Percentiles rank a stretch among this genome's conserved stretches.
Conservation (phyloP, 1,140 invertebrate genomes). For the Pararge aegeria region DNA sequence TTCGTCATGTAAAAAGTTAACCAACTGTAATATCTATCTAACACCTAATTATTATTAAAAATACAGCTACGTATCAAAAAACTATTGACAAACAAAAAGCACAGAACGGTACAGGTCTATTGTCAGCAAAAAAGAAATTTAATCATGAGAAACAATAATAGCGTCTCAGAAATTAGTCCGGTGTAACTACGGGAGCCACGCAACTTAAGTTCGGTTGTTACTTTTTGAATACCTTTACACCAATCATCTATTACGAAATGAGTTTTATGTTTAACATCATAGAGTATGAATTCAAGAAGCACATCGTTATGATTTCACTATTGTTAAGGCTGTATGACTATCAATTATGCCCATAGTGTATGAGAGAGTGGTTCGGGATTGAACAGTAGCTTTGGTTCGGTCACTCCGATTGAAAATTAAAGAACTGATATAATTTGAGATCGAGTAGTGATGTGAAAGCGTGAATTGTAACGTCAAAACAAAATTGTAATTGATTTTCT, state of each 20-base stretch:
- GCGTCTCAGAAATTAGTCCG: slow-evolving; percentile 72
- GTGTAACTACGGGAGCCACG: slow-evolving; percentile 77
- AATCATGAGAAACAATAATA: slow-evolving; percentile 78
- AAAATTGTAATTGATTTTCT: slow-evolving; percentile 31
- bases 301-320: slow-evolving; percentile 59
- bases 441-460: slow-evolving; percentile 56
- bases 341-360: slow-evolving; percentile 75
- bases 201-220: slow-evolving; percentile 65
- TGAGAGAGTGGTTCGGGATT: slow-evolving; percentile 71
- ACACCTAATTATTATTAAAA: background rate
- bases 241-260: slow-evolving; percentile 29
- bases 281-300: slow-evolving; percentile 39
- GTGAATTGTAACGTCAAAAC: slow-evolving; percentile 26
- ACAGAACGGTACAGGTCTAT: slow-evolving; percentile 47
- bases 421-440: slow-evolving; percentile 76
- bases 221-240: slow-evolving; percentile 58
- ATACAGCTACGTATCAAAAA: slow-evolving; percentile 5
- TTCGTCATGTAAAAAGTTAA: background rate
- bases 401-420: slow-evolving; percentile 73
- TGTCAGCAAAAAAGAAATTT: slow-evolving; percentile 75
- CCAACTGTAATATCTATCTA: background rate
- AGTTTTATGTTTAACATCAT: slow-evolving; percentile 32
- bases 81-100: slow-evolving; percentile 25
- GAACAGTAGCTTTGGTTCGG: slow-evolving; percentile 72
- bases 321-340: slow-evolving; percentile 76